These are phyloP conservation scores for Atherinomorus stipes DNA, from an alignment of 2,113 vertebrate genomes.

Conservation along the genomic window DNA sequence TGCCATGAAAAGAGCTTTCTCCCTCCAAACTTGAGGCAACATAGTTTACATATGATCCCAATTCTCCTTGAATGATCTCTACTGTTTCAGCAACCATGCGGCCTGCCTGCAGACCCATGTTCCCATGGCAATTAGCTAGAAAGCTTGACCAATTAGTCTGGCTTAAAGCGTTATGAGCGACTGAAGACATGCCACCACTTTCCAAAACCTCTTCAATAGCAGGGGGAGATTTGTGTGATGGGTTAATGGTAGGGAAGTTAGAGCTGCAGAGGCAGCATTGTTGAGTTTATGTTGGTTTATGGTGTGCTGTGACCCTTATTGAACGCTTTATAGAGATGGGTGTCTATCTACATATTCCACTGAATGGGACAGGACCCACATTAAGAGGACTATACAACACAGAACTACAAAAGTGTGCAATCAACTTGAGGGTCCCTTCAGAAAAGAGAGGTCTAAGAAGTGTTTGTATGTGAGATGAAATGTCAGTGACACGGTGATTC, in stretches of 20 bases:
- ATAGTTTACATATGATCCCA: constrained; percentile 31
- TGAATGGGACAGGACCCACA: constrained; percentile 42
- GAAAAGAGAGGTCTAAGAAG: constrained; percentile 2
- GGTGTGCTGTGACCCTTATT: constrained; percentile 49
- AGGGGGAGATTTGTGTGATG: constrained; percentile 70
- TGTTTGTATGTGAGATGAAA: constrained; percentile 20
- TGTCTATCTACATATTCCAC: constrained; percentile 50
- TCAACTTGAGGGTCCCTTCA: constrained; percentile 14
- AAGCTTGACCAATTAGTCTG: constrained; percentile 63
- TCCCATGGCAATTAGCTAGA: constrained; percentile 67
- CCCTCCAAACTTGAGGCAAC: constrained; percentile 20
- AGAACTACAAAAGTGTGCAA: constrained; percentile 22
- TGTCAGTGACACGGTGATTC: not conserved
- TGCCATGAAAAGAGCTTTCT: constrained; percentile 24
- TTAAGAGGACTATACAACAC: constrained; percentile 29
- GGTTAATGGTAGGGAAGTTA: constrained; percentile 62
- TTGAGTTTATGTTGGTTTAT: constrained; percentile 55
- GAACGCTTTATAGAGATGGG: constrained; percentile 52
- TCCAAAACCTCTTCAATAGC: constrained; percentile 38
- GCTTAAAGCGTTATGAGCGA: not conserved
- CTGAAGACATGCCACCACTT: constrained; percentile 17
- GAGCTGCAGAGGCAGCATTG: constrained; percentile 47
- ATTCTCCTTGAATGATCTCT: constrained; percentile 30
- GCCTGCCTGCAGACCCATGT: constrained; percentile 59
- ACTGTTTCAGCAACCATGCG: constrained; percentile 57